Percentiles rank a stretch among this genome's conserved stretches.
phyloP scores from a whole-genome alignment of 2,113 vertebrate species.

The Hydropotes inermis region DNA sequence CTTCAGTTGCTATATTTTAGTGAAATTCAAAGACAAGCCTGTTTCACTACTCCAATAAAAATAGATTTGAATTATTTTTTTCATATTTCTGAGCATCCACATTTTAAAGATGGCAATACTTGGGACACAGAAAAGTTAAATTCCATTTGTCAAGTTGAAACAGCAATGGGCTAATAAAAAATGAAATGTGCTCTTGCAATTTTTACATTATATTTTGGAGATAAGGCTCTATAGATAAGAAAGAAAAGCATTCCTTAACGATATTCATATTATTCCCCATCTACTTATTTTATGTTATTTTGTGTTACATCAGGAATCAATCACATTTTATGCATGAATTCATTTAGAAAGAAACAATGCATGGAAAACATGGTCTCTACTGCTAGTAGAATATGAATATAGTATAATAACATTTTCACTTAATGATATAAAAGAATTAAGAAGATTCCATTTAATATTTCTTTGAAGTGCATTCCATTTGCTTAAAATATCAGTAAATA shows the following conservation, averaged over 20 bases:
- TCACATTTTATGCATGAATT: background rate
- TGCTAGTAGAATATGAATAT: background rate
- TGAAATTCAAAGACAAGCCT: background rate
- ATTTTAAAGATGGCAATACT: background rate
- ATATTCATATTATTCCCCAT: background rate
- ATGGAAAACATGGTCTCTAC: background rate
- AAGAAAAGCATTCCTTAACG: background rate
- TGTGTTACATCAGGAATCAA: background rate
- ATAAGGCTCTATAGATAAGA: background rate
- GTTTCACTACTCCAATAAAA: constrained; percentile 7
- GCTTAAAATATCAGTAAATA: constrained; percentile 1
- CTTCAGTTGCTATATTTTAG: background rate
- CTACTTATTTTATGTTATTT: constrained; percentile 31
- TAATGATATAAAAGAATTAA: background rate
- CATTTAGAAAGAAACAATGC: background rate
- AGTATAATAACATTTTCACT: background rate
- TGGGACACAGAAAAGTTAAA: background rate
- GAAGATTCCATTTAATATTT: background rate
- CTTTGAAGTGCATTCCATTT: background rate
- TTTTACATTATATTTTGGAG: background rate
- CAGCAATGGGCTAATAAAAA: background rate
- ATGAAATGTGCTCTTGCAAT: background rate
- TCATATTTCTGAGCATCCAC: background rate
- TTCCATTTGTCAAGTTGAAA: background rate
- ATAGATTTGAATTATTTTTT: background rate